Evolutionary conservation across 2,113 vertebrate species (phyloP), one percentile per base, ranked within the genome.

Genomic region (Megalops atlanticus): DNA sequence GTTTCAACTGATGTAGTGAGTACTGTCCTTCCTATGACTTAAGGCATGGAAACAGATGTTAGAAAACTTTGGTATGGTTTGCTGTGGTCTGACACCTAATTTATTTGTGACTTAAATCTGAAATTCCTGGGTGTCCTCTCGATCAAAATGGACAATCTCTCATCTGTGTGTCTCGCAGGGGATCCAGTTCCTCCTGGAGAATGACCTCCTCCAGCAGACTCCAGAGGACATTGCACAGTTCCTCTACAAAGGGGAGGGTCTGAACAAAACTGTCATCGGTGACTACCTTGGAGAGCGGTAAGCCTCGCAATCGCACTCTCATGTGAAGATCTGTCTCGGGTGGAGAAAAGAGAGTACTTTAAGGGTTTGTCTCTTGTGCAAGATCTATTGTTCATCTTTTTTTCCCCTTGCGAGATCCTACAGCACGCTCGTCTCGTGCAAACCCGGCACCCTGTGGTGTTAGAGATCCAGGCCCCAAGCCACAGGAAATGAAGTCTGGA

Each of bases 201-300:
- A 99, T 1, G 97, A 98, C 89, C 96, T 99, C 88, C 93, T 99
- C 82, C 97, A 98, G 84, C 95, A 97, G 88, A 97, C 96, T n/a
- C 94, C 98, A 14, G 98, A 98, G 87, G 97, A 97, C 82, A 97
- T 99, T 43, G 95, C 98, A 54, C 97, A 98, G 93, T 99, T 99
- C 92, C 96, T 99, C 76, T 98, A 98, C 90, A 99, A 99, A 94
- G 97, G 97, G 75, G 97, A 99, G 86, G 97, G 97, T 81, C 94
- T 99, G 69, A 99, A 99, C 94, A 99, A 99, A 93, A 99, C 98
- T 0, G 97, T 98, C 86, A 99, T 99, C 15, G 98, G 98, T 83
- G 98, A 99, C 95, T 99, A 99, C 91, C 94, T 99, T 75, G 97
- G 98, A 1, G 98, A 99, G 92, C 95, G 98, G 98, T 98, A 92